Evolutionary conservation across 2,888 invertebrate species (phyloP), one percentile per base, ranked within the genome.

Genomic region (Philonicus albiceps): DNA sequence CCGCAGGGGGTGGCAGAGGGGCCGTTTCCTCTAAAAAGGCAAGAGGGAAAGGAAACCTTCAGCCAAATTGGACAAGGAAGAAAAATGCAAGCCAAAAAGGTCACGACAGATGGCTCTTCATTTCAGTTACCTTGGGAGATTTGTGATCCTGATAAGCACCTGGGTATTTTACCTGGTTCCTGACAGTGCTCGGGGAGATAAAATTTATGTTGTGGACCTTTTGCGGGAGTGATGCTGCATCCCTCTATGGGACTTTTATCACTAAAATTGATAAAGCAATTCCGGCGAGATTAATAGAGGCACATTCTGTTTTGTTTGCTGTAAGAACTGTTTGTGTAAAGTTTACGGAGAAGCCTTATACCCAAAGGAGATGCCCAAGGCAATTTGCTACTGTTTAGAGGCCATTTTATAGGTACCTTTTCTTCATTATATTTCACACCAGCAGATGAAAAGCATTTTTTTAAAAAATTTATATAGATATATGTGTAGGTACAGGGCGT

Each of bases 201-300:
- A 76, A 76, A 40, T 37, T 31, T 40, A 76, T 40, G 37, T 37
- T 37, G 40, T 22, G 37, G 34, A 76, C 22, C 40, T 3, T n/a
- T 37, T 34, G 22, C 34, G 27, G 76, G 40, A 37, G 16, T 37
- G 74, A 74, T 64, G 64, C 64, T 27, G 64, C 27, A 64, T 40
- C 64, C 40, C 40, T 64, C 22, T 13, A 76, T 40, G 76, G 76
- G 76, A 40, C 76, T 76, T 74, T 76, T 76, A 76, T 76, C 76
- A 76, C 76, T 76, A 11, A 76, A 76, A 76, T 40, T 76, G 76
- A 76, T 76, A 76, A 76, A 76, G 76, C 40, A 76, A 76, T 76
- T 76, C 40, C 64, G 19, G 27, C 11, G 64, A 64, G 64, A 64
- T 64, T 64, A 27, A 64, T 64, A 64, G 64, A 27, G 64, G 64